Conservation (phyloP, 2,888 invertebrate species). For the Scaptomyza flava region DNA sequence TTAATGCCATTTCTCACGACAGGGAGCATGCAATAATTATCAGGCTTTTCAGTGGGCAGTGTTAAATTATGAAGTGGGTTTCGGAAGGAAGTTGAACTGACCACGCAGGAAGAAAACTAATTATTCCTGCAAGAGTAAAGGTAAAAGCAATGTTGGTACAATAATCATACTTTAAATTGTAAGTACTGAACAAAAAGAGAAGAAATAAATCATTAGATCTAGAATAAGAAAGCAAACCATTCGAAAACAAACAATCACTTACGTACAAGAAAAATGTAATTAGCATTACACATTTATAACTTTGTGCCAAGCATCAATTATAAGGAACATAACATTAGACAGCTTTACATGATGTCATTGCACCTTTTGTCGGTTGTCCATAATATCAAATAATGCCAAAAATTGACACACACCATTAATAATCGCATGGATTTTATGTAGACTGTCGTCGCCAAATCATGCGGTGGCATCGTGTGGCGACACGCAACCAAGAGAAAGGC, state of each 20-base stretch:
- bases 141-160: too few species aligned
- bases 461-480: slow-evolving; percentile 39
- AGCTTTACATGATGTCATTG: slow-evolving; percentile 64
- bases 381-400: slow-evolving; percentile 65
- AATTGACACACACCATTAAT: slow-evolving; percentile 59
- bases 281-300: slow-evolving; percentile 9
- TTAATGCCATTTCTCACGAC: neutral
- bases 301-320: slow-evolving; percentile 13
- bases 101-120: neutral
- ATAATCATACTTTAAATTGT: too few species aligned
- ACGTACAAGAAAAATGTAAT: neutral
- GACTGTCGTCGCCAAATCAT: slow-evolving; percentile 30
- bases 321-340: slow-evolving; percentile 19
- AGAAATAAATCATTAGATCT: neutral
- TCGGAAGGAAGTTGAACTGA: neutral
- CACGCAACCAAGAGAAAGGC: slow-evolving; percentile 10
- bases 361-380: slow-evolving; percentile 15
- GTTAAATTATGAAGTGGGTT: neutral
- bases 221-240: neutral
- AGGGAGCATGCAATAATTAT: neutral
- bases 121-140: neutral
- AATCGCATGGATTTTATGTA: slow-evolving; percentile 65
- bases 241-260: neutral
- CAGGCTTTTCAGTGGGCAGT: neutral
- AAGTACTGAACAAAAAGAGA: neutral